A percentile compares a stretch with the other conserved stretches of the same genome.
phyloP scores from a whole-genome alignment of 2,888 invertebrate species.

The Ametastegia equiseti region DNA sequence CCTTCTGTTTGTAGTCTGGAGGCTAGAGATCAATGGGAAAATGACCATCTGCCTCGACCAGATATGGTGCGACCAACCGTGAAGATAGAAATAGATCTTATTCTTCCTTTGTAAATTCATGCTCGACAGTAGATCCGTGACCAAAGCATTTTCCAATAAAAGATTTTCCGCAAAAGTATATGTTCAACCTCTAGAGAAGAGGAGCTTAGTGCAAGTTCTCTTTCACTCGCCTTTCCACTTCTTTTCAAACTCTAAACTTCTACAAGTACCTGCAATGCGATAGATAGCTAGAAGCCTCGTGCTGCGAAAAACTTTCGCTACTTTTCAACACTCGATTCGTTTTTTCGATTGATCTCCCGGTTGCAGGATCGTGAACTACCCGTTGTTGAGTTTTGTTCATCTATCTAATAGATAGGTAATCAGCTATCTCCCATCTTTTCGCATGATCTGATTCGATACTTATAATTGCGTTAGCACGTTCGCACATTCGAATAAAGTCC shows the following conservation, averaged over 20 bases:
- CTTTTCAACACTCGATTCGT: not conserved
- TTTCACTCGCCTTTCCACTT: not conserved
- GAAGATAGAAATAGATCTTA: not conserved
- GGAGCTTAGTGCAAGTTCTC: not conserved
- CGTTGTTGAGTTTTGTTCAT: not conserved
- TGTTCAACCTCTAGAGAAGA: not conserved
- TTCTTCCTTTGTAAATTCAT: slow-evolving; percentile 4
- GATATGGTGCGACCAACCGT: not conserved
- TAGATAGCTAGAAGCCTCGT: slow-evolving; percentile 1
- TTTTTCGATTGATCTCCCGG: not conserved
- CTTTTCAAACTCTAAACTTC: not conserved
- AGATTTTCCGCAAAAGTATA: not conserved
- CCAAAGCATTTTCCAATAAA: slow-evolving; percentile 19
- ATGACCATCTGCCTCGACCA: not conserved
- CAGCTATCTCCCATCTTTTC: not conserved
- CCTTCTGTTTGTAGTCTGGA: not conserved
- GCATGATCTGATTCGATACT: not conserved
- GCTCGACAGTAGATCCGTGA: not conserved
- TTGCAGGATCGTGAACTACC: not conserved
- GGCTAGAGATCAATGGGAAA: not conserved
- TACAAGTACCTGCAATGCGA: not conserved
- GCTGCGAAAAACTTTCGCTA: not conserved
- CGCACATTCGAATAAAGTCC: not conserved
- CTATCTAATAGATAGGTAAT: not conserved
- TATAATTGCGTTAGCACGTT: not conserved